Conservation (phyloP, 2,888 invertebrate genomes). For the Anoncus sp. region DNA sequence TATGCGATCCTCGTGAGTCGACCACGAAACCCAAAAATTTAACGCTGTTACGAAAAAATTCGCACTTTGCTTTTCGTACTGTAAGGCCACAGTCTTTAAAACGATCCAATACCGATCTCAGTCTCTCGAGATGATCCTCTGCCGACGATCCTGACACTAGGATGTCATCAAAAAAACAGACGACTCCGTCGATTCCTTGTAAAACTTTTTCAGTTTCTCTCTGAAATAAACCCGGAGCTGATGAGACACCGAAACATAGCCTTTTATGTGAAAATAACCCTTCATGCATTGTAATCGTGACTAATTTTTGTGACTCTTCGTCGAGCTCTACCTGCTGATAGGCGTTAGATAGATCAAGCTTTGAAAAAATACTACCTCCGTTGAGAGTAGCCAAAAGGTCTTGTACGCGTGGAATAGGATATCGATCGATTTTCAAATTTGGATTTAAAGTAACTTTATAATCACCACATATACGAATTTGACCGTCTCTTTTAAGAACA, state of each 20-base stretch:
- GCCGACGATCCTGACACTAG: neutral
- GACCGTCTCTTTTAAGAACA: conserved; percentile 60
- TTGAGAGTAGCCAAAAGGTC: conserved; percentile 19
- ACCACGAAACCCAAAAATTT: no score
- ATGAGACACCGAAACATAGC: conserved; percentile 30
- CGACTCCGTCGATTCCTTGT: conserved; percentile 17
- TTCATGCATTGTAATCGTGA: conserved; percentile 75
- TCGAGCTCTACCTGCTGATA: conserved; percentile 76
- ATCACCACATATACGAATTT: conserved; percentile 71
- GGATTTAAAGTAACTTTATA: conserved; percentile 64
- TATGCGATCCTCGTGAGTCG: no score
- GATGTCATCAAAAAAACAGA: conserved; percentile 39
- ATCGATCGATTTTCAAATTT: conserved; percentile 54
- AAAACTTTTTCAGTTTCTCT: conserved; percentile 24
- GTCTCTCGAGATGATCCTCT: conserved; percentile 9
- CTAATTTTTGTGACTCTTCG: conserved; percentile 66
- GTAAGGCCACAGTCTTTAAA: conserved; percentile 48
- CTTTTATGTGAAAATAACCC: conserved; percentile 69
- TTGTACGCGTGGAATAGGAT: conserved; percentile 39
- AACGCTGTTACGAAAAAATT: no score
- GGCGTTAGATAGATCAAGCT: conserved; percentile 77
- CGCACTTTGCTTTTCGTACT: conserved; percentile 54
- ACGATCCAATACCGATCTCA: conserved; percentile 1
- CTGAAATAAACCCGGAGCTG: conserved; percentile 30
- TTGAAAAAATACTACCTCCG: conserved; percentile 75